Evolutionary conservation across 2,113 vertebrate genomes (phyloP).

Genomic region (Myotis brandtii): DNA sequence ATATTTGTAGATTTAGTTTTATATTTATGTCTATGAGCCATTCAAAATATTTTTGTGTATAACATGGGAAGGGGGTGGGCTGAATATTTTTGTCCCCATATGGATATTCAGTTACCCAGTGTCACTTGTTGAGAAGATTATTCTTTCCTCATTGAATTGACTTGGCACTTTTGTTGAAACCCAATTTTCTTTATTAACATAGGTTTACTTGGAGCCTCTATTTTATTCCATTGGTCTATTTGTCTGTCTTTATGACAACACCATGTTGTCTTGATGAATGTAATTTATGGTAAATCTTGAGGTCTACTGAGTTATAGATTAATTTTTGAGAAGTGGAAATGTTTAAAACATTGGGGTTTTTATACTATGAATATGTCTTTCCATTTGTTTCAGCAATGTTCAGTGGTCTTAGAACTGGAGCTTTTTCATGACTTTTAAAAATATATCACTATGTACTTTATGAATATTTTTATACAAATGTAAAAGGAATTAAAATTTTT

Average conservation of each 20-base stretch:
- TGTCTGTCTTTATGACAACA: background rate
- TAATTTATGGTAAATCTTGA: background rate
- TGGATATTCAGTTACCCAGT: background rate
- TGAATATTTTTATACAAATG: background rate
- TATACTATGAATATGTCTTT: background rate
- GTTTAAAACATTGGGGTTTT: background rate
- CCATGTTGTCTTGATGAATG: background rate
- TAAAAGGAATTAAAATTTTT: background rate
- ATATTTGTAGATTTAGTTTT: background rate
- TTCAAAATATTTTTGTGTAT: background rate
- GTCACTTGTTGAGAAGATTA: background rate
- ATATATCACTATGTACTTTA: background rate
- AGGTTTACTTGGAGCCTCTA: background rate
- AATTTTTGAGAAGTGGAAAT: background rate
- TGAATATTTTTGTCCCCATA: background rate
- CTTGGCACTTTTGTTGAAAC: background rate
- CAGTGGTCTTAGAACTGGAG: background rate
- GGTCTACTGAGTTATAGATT: background rate
- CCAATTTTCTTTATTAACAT: background rate
- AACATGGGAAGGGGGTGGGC: fast-evolving
- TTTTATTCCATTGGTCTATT: background rate
- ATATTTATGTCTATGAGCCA: background rate
- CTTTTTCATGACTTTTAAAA: background rate
- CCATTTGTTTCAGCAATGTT: background rate
- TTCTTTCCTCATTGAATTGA: background rate